Percentiles rank a stretch among this genome's conserved stretches.
phyloP scores from a whole-genome alignment of 2,888 invertebrate genomes.

The Acrobasis suavella region DNA sequence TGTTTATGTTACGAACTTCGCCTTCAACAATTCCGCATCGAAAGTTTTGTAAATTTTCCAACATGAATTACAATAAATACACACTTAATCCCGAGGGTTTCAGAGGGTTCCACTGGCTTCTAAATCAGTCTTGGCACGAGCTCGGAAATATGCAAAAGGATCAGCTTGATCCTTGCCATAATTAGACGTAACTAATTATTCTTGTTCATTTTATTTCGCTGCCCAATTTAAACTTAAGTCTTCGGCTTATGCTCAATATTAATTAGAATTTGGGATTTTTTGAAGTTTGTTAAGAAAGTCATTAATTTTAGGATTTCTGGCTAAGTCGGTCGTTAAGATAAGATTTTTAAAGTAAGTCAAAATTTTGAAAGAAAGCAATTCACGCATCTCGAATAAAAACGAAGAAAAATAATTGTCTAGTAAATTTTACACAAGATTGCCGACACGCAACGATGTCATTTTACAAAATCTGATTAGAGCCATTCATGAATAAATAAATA shows the following conservation, averaged over 20 bases:
- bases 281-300: neutral
- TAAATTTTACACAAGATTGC: too few relatives aligned
- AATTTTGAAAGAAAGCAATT: too few relatives aligned
- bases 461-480: too few relatives aligned
- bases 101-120: constrained; percentile 22
- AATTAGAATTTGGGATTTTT: neutral
- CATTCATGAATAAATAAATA: too few relatives aligned
- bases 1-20: constrained; percentile 12
- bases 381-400: too few relatives aligned
- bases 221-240: constrained; percentile 1
- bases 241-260: neutral
- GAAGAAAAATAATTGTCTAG: too few relatives aligned
- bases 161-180: constrained; percentile 23
- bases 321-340: neutral
- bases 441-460: too few relatives aligned
- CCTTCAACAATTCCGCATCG: constrained; percentile 14
- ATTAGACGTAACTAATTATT: constrained; percentile 20
- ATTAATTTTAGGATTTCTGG: neutral
- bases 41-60: neutral
- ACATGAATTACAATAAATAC: constrained; percentile 4
- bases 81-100: constrained; percentile 6
- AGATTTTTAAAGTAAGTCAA: too few relatives aligned
- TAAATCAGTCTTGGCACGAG: constrained; percentile 29
- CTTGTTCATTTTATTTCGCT: constrained; percentile 9
- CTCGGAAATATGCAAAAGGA: constrained; percentile 30